Evolutionary conservation across 2,797 vertebrate species (phyloP).

Genomic region (Sebastes kiyomatsui): DNA sequence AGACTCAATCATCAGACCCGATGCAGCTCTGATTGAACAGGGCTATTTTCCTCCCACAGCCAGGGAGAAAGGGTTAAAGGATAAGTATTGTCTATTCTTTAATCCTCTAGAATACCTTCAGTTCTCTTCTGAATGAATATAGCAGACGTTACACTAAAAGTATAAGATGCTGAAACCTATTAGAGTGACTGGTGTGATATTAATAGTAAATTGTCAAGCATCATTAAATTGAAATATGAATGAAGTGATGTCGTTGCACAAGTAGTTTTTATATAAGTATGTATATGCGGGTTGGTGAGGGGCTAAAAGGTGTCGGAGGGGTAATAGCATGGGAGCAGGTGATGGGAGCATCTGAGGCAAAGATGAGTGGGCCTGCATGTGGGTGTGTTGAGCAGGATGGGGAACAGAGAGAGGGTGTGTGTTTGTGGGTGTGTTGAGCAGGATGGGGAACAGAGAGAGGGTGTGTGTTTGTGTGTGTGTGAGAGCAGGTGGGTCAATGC

Average conservation of each 20-base stretch:
- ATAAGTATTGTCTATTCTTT: neutral
- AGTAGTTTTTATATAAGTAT: neutral
- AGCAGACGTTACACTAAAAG: neutral
- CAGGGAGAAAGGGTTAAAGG: neutral
- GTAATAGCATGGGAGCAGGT: slow-evolving; percentile 30
- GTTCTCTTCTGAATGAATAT: neutral
- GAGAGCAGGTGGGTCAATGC: neutral
- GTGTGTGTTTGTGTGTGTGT: neutral
- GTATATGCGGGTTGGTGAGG: neutral
- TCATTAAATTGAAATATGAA: slow-evolving; percentile 43
- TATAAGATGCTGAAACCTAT: slow-evolving; percentile 10
- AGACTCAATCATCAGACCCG: neutral
- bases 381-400: neutral
- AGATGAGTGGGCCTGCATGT: slow-evolving; percentile 14
- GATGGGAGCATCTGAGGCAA: slow-evolving; percentile 44
- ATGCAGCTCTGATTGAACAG: neutral
- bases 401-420: neutral
- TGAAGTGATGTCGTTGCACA: neutral
- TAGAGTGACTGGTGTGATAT: neutral
- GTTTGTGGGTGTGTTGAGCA: neutral
- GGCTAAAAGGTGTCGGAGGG: neutral
- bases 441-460: neutral
- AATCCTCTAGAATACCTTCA: neutral
- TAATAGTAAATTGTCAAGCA: slow-evolving; percentile 18
- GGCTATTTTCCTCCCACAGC: neutral